phyloP scores from a whole-genome alignment of 2,888 invertebrate species.

The Athalia circularis region DNA sequence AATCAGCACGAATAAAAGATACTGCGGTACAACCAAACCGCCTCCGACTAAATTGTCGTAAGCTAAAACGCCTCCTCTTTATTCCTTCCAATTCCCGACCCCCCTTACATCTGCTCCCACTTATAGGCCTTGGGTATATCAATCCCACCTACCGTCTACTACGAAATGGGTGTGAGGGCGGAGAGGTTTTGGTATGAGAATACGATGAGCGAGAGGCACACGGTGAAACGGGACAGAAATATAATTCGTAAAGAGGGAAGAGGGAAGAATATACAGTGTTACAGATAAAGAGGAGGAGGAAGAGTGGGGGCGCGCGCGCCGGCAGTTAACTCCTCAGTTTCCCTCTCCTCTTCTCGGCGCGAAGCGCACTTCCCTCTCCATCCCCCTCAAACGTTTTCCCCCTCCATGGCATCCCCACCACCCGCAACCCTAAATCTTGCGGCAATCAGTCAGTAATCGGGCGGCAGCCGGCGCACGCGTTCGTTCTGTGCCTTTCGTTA shows the following conservation, averaged over 20 bases:
- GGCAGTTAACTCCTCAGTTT: slow-evolving; percentile 49
- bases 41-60: slow-evolving; percentile 29
- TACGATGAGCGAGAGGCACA: neutral
- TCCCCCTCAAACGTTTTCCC: slow-evolving; percentile 28
- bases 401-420: slow-evolving; percentile 52
- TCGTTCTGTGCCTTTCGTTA: slow-evolving; percentile 37
- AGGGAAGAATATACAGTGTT: slow-evolving; percentile 16
- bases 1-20: neutral
- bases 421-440: slow-evolving; percentile 64
- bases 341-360: slow-evolving; percentile 46
- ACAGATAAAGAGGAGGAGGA: slow-evolving; percentile 10
- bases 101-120: slow-evolving; percentile 43
- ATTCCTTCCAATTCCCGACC: slow-evolving; percentile 44
- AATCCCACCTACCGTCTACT: slow-evolving; percentile 34
- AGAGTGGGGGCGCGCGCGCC: slow-evolving; percentile 51
- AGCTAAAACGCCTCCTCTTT: neutral
- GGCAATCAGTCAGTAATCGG: slow-evolving; percentile 68
- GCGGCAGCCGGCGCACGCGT: slow-evolving; percentile 63
- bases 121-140: slow-evolving; percentile 47
- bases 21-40: neutral
- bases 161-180: neutral
- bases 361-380: slow-evolving; percentile 49
- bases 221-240: neutral
- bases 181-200: neutral
- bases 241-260: neutral